A percentile compares a stretch with the other conserved stretches of the same genome.
These are phyloP conservation scores for Pediacus dermestoides DNA, from an alignment of 2,888 invertebrate genomes.

Conservation along the genomic window DNA sequence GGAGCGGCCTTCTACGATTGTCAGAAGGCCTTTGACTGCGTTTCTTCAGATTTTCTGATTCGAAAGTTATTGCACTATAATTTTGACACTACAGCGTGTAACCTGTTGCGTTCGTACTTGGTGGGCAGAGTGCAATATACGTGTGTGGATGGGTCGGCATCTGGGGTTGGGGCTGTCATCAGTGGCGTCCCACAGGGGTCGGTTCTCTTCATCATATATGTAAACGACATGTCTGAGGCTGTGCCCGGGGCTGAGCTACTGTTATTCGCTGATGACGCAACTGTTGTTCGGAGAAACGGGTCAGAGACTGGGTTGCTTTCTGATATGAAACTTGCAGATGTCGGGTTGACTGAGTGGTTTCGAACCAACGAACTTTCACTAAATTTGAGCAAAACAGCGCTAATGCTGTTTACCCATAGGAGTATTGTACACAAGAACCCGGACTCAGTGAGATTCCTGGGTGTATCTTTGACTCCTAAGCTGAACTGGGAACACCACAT, in stretches of 20 bases:
- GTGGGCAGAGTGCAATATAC: not conserved
- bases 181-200: constrained; percentile 2
- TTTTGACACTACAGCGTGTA: not conserved
- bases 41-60: not conserved
- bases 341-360: not conserved
- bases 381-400: not conserved
- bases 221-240: not conserved
- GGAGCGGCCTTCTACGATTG: not conserved
- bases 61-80: not conserved
- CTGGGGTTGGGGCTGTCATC: not conserved
- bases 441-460: too few relatives aligned
- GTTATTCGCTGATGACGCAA: constrained; percentile 3
- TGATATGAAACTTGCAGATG: not conserved
- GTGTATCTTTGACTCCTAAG: not conserved
- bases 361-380: not conserved
- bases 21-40: not conserved
- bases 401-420: not conserved
- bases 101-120: not conserved
- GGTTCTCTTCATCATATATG: not conserved
- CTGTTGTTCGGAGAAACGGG: not conserved
- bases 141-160: not conserved
- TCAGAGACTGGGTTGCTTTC: not conserved
- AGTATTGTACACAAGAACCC: too few relatives aligned
- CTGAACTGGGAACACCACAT: not conserved
- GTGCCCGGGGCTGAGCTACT: not conserved